A percentile compares a stretch with the other conserved stretches of the same genome.
phyloP scores from a whole-genome alignment of 2,113 vertebrate genomes.

The Smithornis capensis region DNA sequence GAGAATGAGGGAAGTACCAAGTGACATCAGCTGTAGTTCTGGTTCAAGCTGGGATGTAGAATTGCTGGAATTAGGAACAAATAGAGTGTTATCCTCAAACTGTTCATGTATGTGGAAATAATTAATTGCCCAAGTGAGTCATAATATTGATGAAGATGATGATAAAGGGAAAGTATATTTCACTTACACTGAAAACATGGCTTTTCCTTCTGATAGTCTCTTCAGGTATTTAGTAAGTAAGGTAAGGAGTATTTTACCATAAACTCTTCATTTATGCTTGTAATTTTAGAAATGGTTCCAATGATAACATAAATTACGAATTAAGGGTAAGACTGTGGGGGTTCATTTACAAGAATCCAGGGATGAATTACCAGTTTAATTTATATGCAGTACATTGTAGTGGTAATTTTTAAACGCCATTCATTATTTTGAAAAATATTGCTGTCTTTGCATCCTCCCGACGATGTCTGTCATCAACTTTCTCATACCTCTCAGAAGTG shows the following conservation, averaged over 20 bases:
- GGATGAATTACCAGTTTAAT: background rate
- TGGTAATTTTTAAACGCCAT: background rate
- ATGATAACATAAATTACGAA: conserved; percentile 19
- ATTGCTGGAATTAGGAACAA: background rate
- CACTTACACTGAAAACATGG: background rate
- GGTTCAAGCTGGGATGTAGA: background rate
- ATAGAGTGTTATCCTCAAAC: background rate
- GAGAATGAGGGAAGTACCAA: background rate
- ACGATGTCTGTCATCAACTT: background rate
- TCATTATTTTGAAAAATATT: background rate
- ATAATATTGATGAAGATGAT: background rate
- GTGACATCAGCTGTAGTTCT: background rate
- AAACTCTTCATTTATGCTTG: background rate
- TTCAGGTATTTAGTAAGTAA: background rate
- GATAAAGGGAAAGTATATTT: background rate
- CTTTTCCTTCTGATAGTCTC: background rate
- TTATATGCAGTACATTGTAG: background rate
- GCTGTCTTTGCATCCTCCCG: fast-evolving
- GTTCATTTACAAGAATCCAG: conserved; percentile 15
- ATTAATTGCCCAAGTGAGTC: background rate
- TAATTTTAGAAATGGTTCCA: conserved; percentile 5
- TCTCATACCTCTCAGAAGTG: background rate
- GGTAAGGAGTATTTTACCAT: background rate
- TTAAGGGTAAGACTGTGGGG: background rate
- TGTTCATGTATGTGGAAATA: background rate